Conservation (phyloP, 2,888 invertebrate species). For the Cheilosia vernalis region DNA sequence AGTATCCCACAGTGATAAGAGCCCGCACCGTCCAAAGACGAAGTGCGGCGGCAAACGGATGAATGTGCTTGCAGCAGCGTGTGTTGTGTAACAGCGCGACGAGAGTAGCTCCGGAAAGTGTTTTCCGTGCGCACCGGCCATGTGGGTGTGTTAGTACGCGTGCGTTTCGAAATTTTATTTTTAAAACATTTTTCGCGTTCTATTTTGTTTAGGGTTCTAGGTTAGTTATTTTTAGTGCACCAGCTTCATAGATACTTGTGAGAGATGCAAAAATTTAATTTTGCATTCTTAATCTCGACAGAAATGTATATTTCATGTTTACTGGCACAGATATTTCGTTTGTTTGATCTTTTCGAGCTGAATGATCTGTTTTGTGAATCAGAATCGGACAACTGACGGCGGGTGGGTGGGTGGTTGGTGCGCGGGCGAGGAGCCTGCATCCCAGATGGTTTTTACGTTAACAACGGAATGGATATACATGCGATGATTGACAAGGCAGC, state of each 20-base stretch:
- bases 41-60: background rate
- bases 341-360: conserved; percentile 42
- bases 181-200: conserved; percentile 51
- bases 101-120: conserved; percentile 43
- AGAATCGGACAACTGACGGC: too few species aligned
- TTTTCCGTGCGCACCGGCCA: conserved; percentile 25
- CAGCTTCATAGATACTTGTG: conserved; percentile 36
- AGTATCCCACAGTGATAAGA: conserved; percentile 59
- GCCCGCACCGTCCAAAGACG: background rate
- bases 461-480: too few species aligned
- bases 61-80: conserved; percentile 44
- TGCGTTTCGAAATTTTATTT: conserved; percentile 73
- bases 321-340: conserved; percentile 39
- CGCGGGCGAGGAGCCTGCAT: too few species aligned
- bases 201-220: conserved; percentile 69
- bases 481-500: too few species aligned
- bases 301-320: conserved; percentile 42
- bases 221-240: conserved; percentile 69
- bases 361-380: conserved; percentile 14
- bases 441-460: too few species aligned
- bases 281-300: conserved; percentile 13
- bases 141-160: conserved; percentile 74
- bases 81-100: conserved; percentile 55
- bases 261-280: conserved; percentile 49
- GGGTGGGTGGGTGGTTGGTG: too few species aligned